phyloP scores from a whole-genome alignment of 2,797 vertebrate species.

The Pipistrellus pipistrellus region DNA sequence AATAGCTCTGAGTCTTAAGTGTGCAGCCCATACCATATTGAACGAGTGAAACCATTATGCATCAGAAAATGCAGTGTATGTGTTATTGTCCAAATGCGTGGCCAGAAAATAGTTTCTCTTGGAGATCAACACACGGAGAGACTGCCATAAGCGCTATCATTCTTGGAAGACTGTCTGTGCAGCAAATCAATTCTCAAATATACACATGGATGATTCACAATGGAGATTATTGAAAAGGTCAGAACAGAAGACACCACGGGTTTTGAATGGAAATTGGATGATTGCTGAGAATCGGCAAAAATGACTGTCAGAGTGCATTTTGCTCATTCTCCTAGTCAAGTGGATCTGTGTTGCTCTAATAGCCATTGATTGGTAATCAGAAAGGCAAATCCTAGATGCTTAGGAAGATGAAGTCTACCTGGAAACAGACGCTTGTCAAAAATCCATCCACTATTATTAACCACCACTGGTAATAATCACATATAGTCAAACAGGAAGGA shows the following conservation, averaged over 20 bases:
- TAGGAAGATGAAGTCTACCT: conserved; percentile 50
- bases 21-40: not conserved
- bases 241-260: conserved; percentile 30
- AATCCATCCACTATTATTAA: not conserved
- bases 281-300: conserved; percentile 56
- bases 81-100: not conserved
- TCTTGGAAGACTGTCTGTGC: conserved; percentile 30
- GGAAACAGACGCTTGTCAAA: not conserved
- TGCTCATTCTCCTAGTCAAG: conserved; percentile 49
- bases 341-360: not conserved
- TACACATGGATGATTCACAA: conserved; percentile 38
- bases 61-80: not conserved
- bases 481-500: not conserved
- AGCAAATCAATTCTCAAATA: conserved; percentile 62
- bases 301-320: conserved; percentile 5
- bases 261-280: conserved; percentile 49
- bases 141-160: not conserved
- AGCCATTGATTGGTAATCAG: not conserved
- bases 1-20: conserved; percentile 1
- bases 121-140: not conserved
- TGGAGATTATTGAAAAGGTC: conserved; percentile 59
- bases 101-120: conserved; percentile 42
- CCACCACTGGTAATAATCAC: conserved; percentile 2
- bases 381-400: conserved; percentile 24
- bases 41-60: not conserved